Conservation (phyloP, 1,140 invertebrate genomes). For the Ephestia elutella region DNA sequence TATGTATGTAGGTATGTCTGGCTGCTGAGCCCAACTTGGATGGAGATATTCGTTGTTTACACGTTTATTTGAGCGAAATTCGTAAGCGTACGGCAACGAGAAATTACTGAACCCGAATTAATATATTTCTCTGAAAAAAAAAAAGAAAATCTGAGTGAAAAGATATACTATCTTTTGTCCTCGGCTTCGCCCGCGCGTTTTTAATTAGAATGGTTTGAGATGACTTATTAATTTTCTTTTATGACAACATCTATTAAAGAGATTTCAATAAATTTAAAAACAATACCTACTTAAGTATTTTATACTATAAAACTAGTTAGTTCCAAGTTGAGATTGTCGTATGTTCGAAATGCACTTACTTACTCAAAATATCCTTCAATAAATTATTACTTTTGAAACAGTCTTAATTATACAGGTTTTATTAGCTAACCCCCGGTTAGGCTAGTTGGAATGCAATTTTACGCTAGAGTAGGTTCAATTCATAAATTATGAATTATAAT, state of each 20-base stretch:
- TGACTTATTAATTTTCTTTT: no score
- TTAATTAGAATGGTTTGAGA: no score
- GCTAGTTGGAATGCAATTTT: background rate
- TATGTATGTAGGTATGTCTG: conserved; percentile 8
- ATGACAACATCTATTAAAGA: no score
- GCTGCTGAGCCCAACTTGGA: conserved; percentile 18
- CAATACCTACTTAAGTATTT: no score
- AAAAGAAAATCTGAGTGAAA: no score
- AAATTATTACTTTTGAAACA: background rate
- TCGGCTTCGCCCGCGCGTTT: no score
- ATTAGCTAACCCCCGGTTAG: background rate
- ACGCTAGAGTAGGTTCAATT: background rate
- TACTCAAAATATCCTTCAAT: background rate
- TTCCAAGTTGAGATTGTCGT: no score
- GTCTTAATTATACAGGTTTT: background rate
- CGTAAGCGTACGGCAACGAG: conserved; percentile 13
- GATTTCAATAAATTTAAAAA: no score
- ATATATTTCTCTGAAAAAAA: background rate
- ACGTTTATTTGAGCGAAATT: conserved; percentile 30
- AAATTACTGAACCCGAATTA: conserved; percentile 14
- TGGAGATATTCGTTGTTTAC: conserved; percentile 33
- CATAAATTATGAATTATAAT: no score
- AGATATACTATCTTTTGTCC: no score
- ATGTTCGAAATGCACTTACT: no score
- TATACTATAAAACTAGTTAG: no score